Evolutionary conservation across 2,797 vertebrate genomes (phyloP).

Genomic region (Benthosema pterotum): DNA sequence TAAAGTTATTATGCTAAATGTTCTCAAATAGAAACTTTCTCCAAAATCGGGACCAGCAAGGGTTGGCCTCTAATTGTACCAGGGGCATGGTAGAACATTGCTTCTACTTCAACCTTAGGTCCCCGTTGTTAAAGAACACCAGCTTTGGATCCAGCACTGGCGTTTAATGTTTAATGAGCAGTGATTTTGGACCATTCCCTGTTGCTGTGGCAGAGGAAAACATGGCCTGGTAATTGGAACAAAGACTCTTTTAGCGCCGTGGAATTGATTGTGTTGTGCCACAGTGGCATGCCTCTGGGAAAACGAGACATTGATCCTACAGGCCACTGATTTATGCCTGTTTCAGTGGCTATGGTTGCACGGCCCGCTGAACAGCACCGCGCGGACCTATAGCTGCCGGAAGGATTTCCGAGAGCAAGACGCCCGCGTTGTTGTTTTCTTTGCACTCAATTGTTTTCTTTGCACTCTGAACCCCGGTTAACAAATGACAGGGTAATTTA

Average conservation of each 20-base stretch:
- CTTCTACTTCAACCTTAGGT: background rate
- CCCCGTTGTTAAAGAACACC: slow-evolving; percentile 30
- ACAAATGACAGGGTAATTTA: no score
- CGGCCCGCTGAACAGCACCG: slow-evolving; percentile 39
- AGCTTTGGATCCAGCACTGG: slow-evolving; percentile 49
- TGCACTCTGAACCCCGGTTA: no score
- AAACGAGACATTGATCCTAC: slow-evolving; percentile 55
- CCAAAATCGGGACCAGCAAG: no score
- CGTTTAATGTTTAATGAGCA: slow-evolving; percentile 42
- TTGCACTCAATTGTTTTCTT: background rate
- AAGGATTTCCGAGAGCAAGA: slow-evolving; percentile 20
- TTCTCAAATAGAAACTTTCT: no score
- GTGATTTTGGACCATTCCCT: slow-evolving; percentile 31
- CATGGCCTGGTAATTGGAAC: slow-evolving; percentile 55
- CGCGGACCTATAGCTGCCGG: slow-evolving; percentile 11
- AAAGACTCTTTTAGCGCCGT: slow-evolving; percentile 44
- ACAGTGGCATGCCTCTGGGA: slow-evolving; percentile 55
- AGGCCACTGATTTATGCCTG: slow-evolving; percentile 57
- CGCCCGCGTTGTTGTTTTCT: slow-evolving; percentile 14
- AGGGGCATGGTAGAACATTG: background rate
- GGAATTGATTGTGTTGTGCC: slow-evolving; percentile 66
- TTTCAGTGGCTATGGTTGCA: slow-evolving; percentile 32
- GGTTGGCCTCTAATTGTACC: no score
- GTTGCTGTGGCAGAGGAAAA: slow-evolving; percentile 41
- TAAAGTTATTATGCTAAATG: no score